Base-by-base conservation (phyloP, 2,888 invertebrate genomes). In the Apamea monoglypha region DNA sequence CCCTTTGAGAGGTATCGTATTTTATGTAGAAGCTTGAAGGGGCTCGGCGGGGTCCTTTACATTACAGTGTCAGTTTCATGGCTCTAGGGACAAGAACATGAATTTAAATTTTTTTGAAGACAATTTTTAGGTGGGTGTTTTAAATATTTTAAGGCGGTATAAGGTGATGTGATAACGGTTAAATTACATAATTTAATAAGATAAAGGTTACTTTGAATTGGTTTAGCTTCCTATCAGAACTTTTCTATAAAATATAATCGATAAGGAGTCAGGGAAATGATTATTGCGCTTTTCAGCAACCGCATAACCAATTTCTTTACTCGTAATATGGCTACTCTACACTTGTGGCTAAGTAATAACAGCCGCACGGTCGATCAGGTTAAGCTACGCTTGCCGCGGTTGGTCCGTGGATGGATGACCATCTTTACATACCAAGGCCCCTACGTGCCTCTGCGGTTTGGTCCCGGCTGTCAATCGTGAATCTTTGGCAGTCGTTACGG, bases 1-100 rank as follows among this genome's bases (percentile, higher is more conserved):
- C 87, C 88, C 91, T 88, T 86, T 78, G 90, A 87, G 91, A 84
- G 82, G 85, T 91, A 91, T 91, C 89, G 83, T 80, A 84, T 92
- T 89, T 89, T 80, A 85, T 83, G 64, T 82, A 64, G 36, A 78
- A 81, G 67, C 85, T 85, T 79, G 81, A 80, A 85, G 87, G 87
- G 81, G 81, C 59, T 81, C 78, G 82, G 82, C 79, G 78, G 86
- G 80, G 29, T 88, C 87, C 87, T 89, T 91, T 90, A 89, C 84
- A 90, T 91, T 90, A 90, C 87, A 85, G 89, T 88, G 86, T 90
- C 88, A 81, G 84, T 91, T 89, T 88, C 89, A 56, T 6, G 32
- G 66, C 74, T 76, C 89, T 74, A 32, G 85, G 88, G 91, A 87
- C 50, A 21, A 53, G n/a, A 74, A 64, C 16, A 64, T 40, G 76